phyloP scores from a whole-genome alignment of 2,888 invertebrate genomes.

The Ditula angustiorana region DNA sequence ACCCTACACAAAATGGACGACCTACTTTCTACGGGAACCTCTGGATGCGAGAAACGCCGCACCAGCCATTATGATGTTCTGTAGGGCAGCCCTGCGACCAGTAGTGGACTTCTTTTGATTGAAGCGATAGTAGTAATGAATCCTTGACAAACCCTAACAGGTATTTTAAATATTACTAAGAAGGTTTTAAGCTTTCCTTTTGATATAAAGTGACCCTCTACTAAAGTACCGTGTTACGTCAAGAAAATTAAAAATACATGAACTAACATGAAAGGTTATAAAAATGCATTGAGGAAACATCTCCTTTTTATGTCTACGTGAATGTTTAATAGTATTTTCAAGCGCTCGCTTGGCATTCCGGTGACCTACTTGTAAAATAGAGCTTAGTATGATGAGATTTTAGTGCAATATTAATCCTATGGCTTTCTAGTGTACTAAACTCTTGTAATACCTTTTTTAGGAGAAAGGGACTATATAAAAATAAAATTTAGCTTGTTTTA shows the following conservation, averaged over 20 bases:
- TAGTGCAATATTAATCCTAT: conserved; percentile 12
- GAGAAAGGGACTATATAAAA: background rate
- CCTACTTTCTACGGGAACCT: too few species aligned
- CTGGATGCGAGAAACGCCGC: too few species aligned
- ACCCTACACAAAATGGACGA: too few species aligned
- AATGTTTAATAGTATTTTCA: background rate
- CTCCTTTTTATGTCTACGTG: background rate
- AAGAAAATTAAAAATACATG: background rate
- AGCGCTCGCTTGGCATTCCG: conserved; percentile 21
- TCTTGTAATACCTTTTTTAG: background rate
- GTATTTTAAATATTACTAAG: too few species aligned
- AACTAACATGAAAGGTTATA: background rate
- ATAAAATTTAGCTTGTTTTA: too few species aligned
- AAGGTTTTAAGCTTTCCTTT: too few species aligned
- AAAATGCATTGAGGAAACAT: background rate
- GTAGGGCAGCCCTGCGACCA: too few species aligned
- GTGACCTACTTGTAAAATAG: conserved; percentile 28
- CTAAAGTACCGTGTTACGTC: background rate
- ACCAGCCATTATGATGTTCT: too few species aligned
- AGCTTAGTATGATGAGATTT: conserved; percentile 10
- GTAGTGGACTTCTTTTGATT: too few species aligned
- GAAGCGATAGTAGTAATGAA: too few species aligned
- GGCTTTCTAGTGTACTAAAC: background rate
- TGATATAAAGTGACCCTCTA: too few species aligned
- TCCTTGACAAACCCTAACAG: too few species aligned